phyloP scores from a whole-genome alignment of 1,140 invertebrate species.

The Drosophila funebris region DNA sequence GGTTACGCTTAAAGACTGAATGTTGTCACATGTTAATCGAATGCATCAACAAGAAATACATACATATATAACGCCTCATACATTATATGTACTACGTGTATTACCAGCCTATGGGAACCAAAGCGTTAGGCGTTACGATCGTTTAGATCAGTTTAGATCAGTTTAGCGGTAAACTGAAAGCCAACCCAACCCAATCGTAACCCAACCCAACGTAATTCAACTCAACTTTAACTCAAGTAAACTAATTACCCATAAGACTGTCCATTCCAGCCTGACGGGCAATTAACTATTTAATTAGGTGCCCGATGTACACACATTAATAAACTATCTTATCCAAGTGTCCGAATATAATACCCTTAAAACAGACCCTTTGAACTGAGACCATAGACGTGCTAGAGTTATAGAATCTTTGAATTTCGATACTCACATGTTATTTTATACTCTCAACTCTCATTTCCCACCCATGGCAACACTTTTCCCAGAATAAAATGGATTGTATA shows the following conservation, averaged over 20 bases:
- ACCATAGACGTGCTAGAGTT: background rate
- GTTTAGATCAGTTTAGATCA: background rate
- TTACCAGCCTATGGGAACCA: slow-evolving; percentile 1
- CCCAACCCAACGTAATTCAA: background rate
- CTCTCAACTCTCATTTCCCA: background rate
- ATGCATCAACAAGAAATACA: background rate
- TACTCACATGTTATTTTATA: background rate
- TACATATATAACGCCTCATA: background rate
- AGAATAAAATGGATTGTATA: too few species aligned
- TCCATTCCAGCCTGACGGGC: background rate
- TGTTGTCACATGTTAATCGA: slow-evolving; percentile 47
- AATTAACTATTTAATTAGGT: slow-evolving; percentile 6
- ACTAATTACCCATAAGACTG: background rate
- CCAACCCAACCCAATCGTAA: background rate
- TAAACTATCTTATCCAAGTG: background rate
- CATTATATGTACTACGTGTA: too few species aligned
- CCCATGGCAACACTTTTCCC: too few species aligned
- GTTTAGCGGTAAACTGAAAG: too few species aligned
- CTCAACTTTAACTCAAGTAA: background rate
- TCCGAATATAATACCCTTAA: background rate
- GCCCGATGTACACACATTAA: slow-evolving; percentile 4
- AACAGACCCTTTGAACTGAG: background rate
- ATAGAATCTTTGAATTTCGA: background rate
- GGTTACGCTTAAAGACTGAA: slow-evolving; percentile 29
- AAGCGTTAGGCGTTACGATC: slow-evolving; percentile 4